A percentile compares a stretch with the other conserved stretches of the same genome.
Evolutionary conservation across 1,140 invertebrate genomes (phyloP).

Genomic region (Habropoda laboriosa): DNA sequence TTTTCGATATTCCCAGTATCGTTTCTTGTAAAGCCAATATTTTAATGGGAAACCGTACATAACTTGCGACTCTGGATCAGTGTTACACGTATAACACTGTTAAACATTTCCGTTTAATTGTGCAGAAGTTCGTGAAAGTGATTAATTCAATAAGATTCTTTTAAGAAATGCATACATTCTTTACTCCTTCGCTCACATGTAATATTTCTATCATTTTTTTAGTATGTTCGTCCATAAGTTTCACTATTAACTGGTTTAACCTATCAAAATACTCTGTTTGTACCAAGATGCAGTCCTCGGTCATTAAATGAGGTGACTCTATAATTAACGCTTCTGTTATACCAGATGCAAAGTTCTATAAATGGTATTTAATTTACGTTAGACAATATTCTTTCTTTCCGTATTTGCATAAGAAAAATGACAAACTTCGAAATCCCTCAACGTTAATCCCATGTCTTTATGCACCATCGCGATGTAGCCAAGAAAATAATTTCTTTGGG

Average conservation of each 20-base stretch:
- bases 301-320: constrained; percentile 5
- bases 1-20: constrained; percentile 36
- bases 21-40: constrained; percentile 38
- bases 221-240: not conserved
- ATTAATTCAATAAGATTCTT: no score
- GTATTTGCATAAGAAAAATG: not conserved
- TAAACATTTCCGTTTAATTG: not conserved
- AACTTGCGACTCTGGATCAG: not conserved
- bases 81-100: not conserved
- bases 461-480: constrained; percentile 57
- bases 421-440: not conserved
- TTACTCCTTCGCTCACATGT: no score
- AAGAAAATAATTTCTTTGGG: constrained; percentile 37
- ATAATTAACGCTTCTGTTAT: not conserved
- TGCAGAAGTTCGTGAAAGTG: not conserved
- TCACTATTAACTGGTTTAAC: not conserved
- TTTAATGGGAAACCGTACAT: constrained; percentile 43
- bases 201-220: not conserved
- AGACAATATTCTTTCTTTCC: not conserved
- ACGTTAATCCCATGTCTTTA: constrained; percentile 29
- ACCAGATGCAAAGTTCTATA: constrained; percentile 16
- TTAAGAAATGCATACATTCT: not conserved
- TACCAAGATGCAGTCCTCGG: not conserved
- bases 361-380: not conserved
- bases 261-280: not conserved